Conservation (phyloP, 2,797 vertebrate genomes). For the Ambastaia sidthimunki region DNA sequence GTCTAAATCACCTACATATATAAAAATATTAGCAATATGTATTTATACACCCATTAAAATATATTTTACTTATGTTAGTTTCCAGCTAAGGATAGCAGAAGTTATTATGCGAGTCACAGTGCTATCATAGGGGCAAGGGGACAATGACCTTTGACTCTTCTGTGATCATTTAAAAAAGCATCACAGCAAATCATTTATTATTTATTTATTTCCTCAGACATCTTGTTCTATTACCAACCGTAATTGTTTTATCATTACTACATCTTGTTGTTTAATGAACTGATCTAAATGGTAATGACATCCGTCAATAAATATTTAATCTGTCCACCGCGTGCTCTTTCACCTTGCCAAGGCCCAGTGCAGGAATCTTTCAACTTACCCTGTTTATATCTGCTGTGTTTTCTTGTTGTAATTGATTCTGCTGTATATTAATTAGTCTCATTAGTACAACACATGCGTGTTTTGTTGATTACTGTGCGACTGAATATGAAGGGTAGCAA, state of each 20-base stretch:
- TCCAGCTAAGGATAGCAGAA: slow-evolving; percentile 42
- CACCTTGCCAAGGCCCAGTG: slow-evolving; percentile 71
- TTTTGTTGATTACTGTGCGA: slow-evolving; percentile 59
- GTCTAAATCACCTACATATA: not conserved
- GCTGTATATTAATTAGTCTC: slow-evolving; percentile 66
- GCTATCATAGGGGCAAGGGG: slow-evolving; percentile 57
- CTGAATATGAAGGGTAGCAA: slow-evolving; percentile 55
- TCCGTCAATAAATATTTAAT: slow-evolving; percentile 83
- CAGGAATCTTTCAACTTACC: slow-evolving; percentile 68
- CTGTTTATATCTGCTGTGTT: slow-evolving; percentile 57
- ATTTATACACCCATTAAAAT: not conserved
- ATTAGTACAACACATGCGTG: slow-evolving; percentile 49
- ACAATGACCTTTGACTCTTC: slow-evolving; percentile 61
- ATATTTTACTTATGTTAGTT: slow-evolving; percentile 1
- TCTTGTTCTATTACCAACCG: slow-evolving; percentile 74
- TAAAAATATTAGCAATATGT: not conserved
- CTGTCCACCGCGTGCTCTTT: slow-evolving; percentile 71
- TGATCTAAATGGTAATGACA: slow-evolving; percentile 84
- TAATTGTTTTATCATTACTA: slow-evolving; percentile 77
- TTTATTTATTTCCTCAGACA: slow-evolving; percentile 61
- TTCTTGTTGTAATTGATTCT: slow-evolving; percentile 58
- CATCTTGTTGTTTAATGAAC: slow-evolving; percentile 82
- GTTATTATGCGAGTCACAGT: slow-evolving; percentile 57
- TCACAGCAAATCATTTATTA: slow-evolving; percentile 46
- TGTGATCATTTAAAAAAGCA: slow-evolving; percentile 50